A percentile compares a stretch with the other conserved stretches of the same genome.
These are phyloP conservation scores for Mythimna albipuncta DNA, from an alignment of 2,888 invertebrate species.

Conservation along the genomic window DNA sequence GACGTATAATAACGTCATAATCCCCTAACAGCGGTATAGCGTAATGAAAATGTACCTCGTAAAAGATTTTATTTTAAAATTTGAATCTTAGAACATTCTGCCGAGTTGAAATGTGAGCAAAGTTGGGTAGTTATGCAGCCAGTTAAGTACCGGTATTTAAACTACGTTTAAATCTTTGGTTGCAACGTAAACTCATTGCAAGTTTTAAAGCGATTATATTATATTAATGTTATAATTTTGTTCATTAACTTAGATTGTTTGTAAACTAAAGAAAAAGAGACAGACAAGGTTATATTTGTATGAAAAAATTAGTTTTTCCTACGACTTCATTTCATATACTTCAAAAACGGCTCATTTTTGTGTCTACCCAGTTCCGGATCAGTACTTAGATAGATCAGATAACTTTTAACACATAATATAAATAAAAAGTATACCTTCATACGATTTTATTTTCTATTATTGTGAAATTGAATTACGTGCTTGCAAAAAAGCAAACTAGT, in stretches of 20 bases:
- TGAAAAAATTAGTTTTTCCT: background rate
- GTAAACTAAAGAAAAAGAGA: background rate
- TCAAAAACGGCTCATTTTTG: background rate
- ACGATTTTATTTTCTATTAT: no score
- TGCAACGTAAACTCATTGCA: slow-evolving; percentile 3
- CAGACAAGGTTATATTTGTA: background rate
- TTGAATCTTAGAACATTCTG: slow-evolving; percentile 4
- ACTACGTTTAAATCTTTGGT: slow-evolving; percentile 3
- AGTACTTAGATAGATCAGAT: no score
- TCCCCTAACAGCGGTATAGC: no score
- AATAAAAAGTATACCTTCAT: no score
- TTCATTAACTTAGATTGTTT: background rate
- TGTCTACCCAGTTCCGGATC: no score
- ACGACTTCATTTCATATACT: background rate
- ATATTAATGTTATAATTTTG: background rate
- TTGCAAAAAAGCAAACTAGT: no score
- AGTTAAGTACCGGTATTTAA: slow-evolving; percentile 1
- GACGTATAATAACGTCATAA: no score
- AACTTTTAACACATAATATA: no score
- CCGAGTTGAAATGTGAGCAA: background rate
- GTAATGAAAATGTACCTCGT: no score
- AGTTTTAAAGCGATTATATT: background rate
- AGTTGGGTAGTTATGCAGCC: background rate
- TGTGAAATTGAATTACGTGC: no score
- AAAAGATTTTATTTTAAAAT: background rate